Evolutionary conservation across 2,113 vertebrate genomes (phyloP).

Genomic region (Mormoops blainvillei): DNA sequence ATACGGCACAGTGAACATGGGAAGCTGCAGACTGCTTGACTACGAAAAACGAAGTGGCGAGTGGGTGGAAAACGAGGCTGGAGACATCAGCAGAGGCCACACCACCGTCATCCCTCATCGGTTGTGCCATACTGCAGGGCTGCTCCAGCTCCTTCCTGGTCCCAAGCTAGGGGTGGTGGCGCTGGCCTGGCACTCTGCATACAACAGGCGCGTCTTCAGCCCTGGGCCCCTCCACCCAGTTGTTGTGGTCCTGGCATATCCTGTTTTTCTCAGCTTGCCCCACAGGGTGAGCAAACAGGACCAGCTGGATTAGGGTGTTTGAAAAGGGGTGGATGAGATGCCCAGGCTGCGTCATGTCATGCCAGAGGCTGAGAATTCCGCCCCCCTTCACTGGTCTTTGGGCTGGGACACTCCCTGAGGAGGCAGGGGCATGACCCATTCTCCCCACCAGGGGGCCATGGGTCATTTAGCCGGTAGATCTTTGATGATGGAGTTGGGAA

Average conservation of each 20-base stretch:
- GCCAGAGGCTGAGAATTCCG: background rate
- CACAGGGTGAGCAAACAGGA: conserved; percentile 39
- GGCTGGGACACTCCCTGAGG: background rate
- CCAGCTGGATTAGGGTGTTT: conserved; percentile 37
- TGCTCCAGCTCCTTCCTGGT: background rate
- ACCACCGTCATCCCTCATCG: background rate
- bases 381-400: background rate
- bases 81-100: background rate
- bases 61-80: background rate
- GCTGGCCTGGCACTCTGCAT: background rate
- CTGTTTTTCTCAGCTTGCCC: conserved; percentile 53
- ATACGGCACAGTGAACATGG: background rate
- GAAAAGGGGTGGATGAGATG: background rate
- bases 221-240: conserved; percentile 37
- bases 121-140: background rate
- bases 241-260: background rate
- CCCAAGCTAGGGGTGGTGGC: background rate
- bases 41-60: background rate
- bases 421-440: background rate
- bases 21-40: background rate
- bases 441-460: background rate
- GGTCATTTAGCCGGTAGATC: background rate
- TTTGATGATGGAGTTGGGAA: background rate
- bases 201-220: background rate
- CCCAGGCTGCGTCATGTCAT: background rate